Conservation (phyloP, 2,888 invertebrate species). For the Dicycla oo region DNA sequence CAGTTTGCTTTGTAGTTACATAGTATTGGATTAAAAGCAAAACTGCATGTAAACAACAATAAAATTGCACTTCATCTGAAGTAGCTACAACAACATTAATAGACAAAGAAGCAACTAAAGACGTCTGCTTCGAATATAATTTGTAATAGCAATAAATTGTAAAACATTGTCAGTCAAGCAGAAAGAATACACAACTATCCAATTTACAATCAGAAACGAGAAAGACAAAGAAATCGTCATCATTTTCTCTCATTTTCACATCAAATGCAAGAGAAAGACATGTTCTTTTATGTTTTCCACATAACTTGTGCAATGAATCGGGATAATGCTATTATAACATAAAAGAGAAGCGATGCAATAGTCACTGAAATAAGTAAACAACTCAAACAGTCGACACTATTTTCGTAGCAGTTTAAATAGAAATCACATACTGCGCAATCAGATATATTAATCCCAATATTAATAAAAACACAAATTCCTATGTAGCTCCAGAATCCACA, state of each 20-base stretch:
- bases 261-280: conserved; percentile 31
- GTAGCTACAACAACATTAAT: not conserved
- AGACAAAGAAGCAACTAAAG: not conserved
- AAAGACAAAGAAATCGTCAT: conserved; percentile 28
- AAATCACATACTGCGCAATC: conserved; percentile 64
- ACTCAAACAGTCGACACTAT: conserved; percentile 54
- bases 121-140: not conserved
- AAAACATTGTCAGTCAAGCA: not conserved
- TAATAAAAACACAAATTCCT: conserved; percentile 73
- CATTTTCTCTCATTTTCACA: conserved; percentile 31
- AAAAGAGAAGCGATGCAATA: conserved; percentile 38
- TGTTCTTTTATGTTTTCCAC: conserved; percentile 35
- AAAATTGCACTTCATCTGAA: not conserved
- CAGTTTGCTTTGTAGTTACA: not conserved
- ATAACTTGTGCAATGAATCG: conserved; percentile 33
- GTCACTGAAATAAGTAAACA: conserved; percentile 46
- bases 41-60: not conserved
- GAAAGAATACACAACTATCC: conserved; percentile 4
- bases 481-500: conserved; percentile 68
- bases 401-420: conserved; percentile 54
- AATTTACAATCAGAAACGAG: conserved; percentile 12
- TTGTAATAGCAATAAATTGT: not conserved
- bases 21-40: not conserved
- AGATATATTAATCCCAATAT: conserved; percentile 63
- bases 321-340: conserved; percentile 17